Evolutionary conservation across 2,888 invertebrate genomes (phyloP).

Genomic region (Loripinus fragilis): DNA sequence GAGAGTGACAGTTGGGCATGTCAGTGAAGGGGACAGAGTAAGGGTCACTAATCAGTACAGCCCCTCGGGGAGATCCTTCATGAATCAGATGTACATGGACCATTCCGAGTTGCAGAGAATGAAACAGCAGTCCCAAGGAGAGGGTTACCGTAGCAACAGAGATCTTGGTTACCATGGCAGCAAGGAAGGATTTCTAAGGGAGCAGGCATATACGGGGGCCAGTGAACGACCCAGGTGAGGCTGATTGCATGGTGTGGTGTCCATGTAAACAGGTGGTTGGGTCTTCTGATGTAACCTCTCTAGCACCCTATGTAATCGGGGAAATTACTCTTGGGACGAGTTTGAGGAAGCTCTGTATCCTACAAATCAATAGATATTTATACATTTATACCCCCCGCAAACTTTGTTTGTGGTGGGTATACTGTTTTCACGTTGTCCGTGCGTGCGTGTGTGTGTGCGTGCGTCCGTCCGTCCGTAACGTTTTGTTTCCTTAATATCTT

Average conservation of each 20-base stretch:
- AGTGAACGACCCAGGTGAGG: conserved; percentile 73
- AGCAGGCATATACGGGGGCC: conserved; percentile 63
- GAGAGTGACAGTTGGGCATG: conserved; percentile 26
- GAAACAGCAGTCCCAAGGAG: conserved; percentile 51
- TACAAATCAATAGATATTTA: no score
- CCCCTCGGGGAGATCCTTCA: conserved; percentile 67
- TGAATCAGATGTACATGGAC: conserved; percentile 81
- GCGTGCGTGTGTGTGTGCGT: no score
- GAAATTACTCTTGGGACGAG: no score
- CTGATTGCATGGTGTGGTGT: conserved; percentile 19
- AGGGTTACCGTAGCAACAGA: conserved; percentile 29
- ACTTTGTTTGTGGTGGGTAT: no score
- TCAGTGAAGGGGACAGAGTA: conserved; percentile 29
- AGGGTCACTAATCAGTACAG: conserved; percentile 34
- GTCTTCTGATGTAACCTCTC: not conserved
- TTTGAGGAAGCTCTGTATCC: no score
- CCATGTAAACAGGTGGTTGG: conserved; percentile 7
- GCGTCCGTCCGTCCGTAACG: no score
- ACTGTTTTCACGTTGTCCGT: no score
- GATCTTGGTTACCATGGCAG: conserved; percentile 34
- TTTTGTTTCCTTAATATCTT: no score
- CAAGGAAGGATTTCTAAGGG: conserved; percentile 47
- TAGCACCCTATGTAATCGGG: no score
- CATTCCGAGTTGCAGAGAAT: conserved; percentile 70
- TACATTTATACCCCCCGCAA: no score